These are phyloP conservation scores for Amphipoea oculea DNA, from an alignment of 2,888 invertebrate species.

Conservation along the genomic window DNA sequence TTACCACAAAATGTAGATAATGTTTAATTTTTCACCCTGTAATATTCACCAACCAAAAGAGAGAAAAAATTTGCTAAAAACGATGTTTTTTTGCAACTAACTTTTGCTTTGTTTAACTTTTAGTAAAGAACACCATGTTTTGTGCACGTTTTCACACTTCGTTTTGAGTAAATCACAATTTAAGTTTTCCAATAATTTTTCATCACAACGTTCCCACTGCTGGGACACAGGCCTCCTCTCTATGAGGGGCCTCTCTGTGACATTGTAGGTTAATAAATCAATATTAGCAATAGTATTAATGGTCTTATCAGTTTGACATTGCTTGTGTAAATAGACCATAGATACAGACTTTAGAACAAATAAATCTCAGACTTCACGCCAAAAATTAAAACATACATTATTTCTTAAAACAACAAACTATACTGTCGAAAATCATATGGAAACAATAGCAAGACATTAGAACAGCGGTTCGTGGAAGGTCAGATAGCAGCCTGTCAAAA, in stretches of 20 bases:
- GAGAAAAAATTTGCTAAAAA: not conserved
- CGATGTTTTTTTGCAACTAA: not conserved
- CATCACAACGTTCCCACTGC: not conserved
- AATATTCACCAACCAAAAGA: not conserved
- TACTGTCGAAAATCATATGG: not conserved
- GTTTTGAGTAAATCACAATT: not conserved
- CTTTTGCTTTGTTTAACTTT: not conserved
- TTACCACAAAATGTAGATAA: not conserved
- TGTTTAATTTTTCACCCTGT: not conserved
- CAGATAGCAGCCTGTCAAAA: not conserved
- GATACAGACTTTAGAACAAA: not conserved
- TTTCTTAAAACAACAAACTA: not conserved
- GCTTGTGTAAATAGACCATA: not conserved
- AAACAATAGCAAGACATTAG: not conserved
- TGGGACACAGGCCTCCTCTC: too few species aligned
- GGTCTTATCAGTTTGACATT: slow-evolving; percentile 7
- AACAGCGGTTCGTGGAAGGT: not conserved
- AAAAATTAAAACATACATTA: not conserved
- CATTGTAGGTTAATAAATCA: not conserved
- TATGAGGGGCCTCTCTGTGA: not conserved
- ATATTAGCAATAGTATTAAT: not conserved
- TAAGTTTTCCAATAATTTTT: too few species aligned
- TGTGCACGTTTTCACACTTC: not conserved
- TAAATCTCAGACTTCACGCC: not conserved
- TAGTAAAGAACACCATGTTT: not conserved